Conservation (phyloP, 2,113 vertebrate genomes). For the Corythornis cristatus region DNA sequence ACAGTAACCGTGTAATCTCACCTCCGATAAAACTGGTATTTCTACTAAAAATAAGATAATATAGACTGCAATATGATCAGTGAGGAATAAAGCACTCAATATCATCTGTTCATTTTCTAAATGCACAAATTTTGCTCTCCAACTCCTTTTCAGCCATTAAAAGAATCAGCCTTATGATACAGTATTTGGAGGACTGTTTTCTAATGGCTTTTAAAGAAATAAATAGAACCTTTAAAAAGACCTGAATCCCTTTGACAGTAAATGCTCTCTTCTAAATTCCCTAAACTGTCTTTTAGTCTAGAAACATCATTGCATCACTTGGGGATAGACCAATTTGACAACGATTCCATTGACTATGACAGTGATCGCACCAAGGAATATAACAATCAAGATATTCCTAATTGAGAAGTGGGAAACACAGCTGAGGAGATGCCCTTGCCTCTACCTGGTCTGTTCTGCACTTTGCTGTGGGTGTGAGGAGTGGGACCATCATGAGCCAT, state of each 20-base stretch:
- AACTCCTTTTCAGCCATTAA: neutral
- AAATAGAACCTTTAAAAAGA: neutral
- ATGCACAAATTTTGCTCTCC: neutral
- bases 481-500: rapidly evolving
- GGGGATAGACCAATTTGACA: neutral
- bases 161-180: neutral
- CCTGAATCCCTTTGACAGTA: neutral
- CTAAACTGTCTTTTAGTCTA: neutral
- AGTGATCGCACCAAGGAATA: neutral
- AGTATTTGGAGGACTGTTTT: neutral
- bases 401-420: neutral
- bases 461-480: neutral
- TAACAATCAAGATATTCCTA: neutral
- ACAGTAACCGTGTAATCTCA: neutral
- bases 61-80: neutral
- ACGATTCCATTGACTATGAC: neutral
- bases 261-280: neutral
- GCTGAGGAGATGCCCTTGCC: neutral
- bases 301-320: neutral
- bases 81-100: neutral
- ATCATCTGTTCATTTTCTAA: neutral
- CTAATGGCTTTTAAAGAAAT: neutral
- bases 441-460: neutral
- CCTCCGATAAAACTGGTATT: neutral
- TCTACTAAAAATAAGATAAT: neutral